Evolutionary conservation across 2,797 vertebrate species (phyloP), one percentile per base, ranked within the genome.

Genomic region (Diplodus sargus): DNA sequence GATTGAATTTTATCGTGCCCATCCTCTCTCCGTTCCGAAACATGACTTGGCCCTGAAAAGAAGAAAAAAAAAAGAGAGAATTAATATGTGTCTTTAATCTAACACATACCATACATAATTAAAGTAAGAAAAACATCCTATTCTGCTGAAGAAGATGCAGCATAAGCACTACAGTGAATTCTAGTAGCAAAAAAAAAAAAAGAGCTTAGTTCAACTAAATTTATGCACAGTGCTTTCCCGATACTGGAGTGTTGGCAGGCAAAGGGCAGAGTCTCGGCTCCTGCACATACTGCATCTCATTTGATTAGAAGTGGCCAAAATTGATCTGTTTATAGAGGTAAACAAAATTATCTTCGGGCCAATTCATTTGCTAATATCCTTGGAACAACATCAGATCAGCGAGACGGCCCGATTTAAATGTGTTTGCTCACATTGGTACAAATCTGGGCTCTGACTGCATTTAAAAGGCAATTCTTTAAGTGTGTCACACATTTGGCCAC

Each of bases 1-100:
- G 98, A 1, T 97, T 98, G 93, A 99, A 99, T 93, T 97, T 99
- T 87, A 99, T 99, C 52, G 98, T 99, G 63, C 98, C 98, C 98
- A 99, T 99, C 85, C 98, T 95, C 90, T 99, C 98, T 88, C 98
- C 98, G 13, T 99, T 99, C 89, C 97, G 96, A 95, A 99, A 99
- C 95, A 99, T 97, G 91, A 99, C 98, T 96, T 99, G 97, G 86
- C 98, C 98, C 98, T 99, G 94, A 58, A 86, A 83, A 74, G 52
- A 53, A 60, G 56, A 3, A 59, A 76, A 74, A n/a, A 73, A 45
- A 17, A 70, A 48, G 18, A 70, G 39, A 48, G 3, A 66, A 39
- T 30, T 14, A 25, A 28, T 4, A 25, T 42, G 4, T 5, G 13
- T 18, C 12, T 70, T 63, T 56, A 39, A 62, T 30, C 11, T 47